These are phyloP conservation scores for Valencia hispanica DNA, from an alignment of 2,797 vertebrate species.

Conservation along the genomic window DNA sequence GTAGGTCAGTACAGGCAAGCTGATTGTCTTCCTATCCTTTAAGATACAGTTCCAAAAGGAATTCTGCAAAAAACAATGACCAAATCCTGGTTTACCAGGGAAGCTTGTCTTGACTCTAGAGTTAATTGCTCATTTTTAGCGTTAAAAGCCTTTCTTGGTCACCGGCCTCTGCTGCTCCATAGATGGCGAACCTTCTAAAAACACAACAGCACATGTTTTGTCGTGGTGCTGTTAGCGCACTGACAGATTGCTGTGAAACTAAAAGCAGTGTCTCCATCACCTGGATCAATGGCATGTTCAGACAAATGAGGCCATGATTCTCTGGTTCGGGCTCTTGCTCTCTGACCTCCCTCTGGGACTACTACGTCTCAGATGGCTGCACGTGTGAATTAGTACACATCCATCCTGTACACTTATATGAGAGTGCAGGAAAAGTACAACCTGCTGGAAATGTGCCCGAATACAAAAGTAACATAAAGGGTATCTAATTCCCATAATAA, in stretches of 20 bases:
- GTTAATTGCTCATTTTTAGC: not conserved
- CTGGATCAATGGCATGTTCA: constrained; percentile 1
- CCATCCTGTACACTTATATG: not conserved
- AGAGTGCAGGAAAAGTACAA: not conserved
- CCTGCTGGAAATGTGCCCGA: not conserved
- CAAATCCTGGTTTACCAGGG: not conserved
- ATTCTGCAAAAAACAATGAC: not conserved
- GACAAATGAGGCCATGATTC: constrained; percentile 14
- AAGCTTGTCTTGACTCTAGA: not conserved
- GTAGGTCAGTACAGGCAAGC: not conserved
- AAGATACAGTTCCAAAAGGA: not conserved
- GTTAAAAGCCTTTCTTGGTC: not conserved
- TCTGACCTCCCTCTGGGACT: constrained; percentile 39
- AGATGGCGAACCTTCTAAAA: not conserved
- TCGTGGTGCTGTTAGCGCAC: not conserved
- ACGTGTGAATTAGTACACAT: constrained; percentile 6
- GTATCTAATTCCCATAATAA: not conserved
- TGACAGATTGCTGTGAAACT: constrained; percentile 12
- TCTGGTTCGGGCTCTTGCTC: constrained; percentile 9
- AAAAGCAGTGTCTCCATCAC: constrained; percentile 44
- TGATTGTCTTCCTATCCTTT: not conserved
- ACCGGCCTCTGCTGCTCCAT: not conserved
- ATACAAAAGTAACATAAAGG: not conserved
- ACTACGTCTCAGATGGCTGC: constrained; percentile 46
- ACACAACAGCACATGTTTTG: not conserved